A percentile compares a stretch with the other conserved stretches of the same genome.
Conservation (phyloP, 2,113 vertebrate genomes). For the Taxidea taxus region DNA sequence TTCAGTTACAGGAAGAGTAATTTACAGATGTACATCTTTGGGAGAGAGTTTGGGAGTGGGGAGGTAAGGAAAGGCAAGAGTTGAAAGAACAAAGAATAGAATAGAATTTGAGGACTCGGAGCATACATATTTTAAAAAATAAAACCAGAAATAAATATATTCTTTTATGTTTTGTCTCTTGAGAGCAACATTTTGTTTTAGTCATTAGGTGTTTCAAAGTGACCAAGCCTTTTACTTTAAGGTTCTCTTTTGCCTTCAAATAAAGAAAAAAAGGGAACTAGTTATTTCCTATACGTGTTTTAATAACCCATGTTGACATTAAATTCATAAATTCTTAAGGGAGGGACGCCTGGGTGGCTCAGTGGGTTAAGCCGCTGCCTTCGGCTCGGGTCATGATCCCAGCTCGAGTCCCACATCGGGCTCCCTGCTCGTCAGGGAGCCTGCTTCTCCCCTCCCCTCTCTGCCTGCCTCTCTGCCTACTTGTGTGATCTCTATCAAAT, state of each 20-base stretch:
- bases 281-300: neutral
- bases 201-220: neutral
- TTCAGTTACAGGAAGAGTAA: neutral
- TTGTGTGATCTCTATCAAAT: too few relatives aligned
- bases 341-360: too few relatives aligned
- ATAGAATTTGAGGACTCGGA: neutral
- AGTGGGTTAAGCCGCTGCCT: too few relatives aligned
- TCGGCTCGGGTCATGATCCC: too few relatives aligned
- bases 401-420: too few relatives aligned
- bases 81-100: neutral
- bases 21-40: neutral
- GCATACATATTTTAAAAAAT: neutral
- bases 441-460: too few relatives aligned
- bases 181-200: neutral
- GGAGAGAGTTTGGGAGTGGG: too few relatives aligned
- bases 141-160: neutral
- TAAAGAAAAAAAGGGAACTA: neutral
- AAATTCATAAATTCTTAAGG: neutral
- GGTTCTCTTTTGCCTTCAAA: neutral
- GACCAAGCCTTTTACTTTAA: neutral
- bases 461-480: too few relatives aligned
- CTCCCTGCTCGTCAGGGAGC: too few relatives aligned
- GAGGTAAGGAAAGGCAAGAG: neutral
- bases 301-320: neutral
- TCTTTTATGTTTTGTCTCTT: neutral